Evolutionary conservation across 2,888 invertebrate genomes (phyloP), one percentile per base, ranked within the genome.

Genomic region (Cephus runcator): DNA sequence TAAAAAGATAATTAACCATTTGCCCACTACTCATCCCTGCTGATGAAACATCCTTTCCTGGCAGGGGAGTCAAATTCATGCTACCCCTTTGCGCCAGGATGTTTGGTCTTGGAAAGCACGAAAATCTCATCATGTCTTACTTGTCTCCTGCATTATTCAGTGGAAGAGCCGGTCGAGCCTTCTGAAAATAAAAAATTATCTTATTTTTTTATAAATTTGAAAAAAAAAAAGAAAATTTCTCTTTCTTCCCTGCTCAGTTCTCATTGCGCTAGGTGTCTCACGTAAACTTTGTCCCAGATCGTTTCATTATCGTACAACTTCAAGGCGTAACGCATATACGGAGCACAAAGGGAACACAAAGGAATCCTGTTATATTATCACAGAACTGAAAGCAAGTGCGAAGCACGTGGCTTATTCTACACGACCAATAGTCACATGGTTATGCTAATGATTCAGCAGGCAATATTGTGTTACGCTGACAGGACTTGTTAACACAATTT

Each of bases 1-100:
- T 6, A 40, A 40, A 40, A 40, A 15, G 1, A 40, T 15, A 15
- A 40, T 40, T 15, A 40, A 40, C 40, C 40, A 40, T 40, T 40
- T 40, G 40, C 4, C 15, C 15, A 15, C 40, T 40, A 40, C 15
- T 40, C 40, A 40, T 40, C 40, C 33, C 33, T n/a, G 69, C 69
- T 30, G 69, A 80, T n/a, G 86, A 79, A 1, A 87, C 84, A 23
- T 87, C 86, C 78, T 84, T 83, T 71, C 84, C 83, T 11, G 90
- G 84, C 69, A 87, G 81, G 80, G 87, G 86, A 77, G 87, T 82
- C 56, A 90, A 84, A 82, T 90, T 90, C 69, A 90, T 87, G 73
- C 90, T 90, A 35, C 90, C 90, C 82, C 87, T 87, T 82, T 89
- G 89, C 69, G 89, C 88, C 82, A 90, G 84, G 81, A 90, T 88